Evolutionary conservation across 1,140 invertebrate species (phyloP).

Genomic region (Caligus rogercresseyi): DNA sequence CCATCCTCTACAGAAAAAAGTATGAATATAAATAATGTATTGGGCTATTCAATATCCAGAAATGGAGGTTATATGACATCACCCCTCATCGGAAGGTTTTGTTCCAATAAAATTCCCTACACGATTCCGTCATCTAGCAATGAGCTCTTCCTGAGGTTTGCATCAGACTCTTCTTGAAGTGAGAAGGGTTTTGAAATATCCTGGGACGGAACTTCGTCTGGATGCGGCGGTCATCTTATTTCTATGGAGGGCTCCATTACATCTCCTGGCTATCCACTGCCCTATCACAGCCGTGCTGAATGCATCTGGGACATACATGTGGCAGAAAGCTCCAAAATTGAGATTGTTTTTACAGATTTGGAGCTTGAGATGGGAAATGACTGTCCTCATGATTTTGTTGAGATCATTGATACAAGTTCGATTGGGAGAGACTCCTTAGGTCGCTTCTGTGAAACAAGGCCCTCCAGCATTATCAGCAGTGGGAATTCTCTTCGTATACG

Average conservation of each 20-base stretch:
- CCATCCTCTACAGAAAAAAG: too few species aligned
- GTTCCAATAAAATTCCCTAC: slow-evolving; percentile 40
- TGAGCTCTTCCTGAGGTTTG: slow-evolving; percentile 47
- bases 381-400: slow-evolving; percentile 44
- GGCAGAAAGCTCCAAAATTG: slow-evolving; percentile 45
- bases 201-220: slow-evolving; percentile 47
- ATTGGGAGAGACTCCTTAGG: slow-evolving; percentile 26
- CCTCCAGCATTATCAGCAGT: slow-evolving; percentile 32
- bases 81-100: slow-evolving; percentile 51
- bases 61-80: slow-evolving; percentile 45
- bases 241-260: slow-evolving; percentile 44
- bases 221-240: slow-evolving; percentile 55
- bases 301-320: slow-evolving; percentile 63
- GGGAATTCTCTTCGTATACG: slow-evolving; percentile 43
- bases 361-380: slow-evolving; percentile 40
- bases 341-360: slow-evolving; percentile 48
- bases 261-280: slow-evolving; percentile 62
- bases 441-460: slow-evolving; percentile 35
- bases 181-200: slow-evolving; percentile 45
- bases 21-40: not conserved
- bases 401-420: slow-evolving; percentile 31
- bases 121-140: slow-evolving; percentile 47
- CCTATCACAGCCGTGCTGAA: slow-evolving; percentile 42
- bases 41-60: slow-evolving; percentile 30
- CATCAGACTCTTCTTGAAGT: slow-evolving; percentile 40